Percentiles rank a stretch among this genome's conserved stretches.
Evolutionary conservation across 2,797 vertebrate species (phyloP).

Genomic region (Hoplostethus atlanticus): DNA sequence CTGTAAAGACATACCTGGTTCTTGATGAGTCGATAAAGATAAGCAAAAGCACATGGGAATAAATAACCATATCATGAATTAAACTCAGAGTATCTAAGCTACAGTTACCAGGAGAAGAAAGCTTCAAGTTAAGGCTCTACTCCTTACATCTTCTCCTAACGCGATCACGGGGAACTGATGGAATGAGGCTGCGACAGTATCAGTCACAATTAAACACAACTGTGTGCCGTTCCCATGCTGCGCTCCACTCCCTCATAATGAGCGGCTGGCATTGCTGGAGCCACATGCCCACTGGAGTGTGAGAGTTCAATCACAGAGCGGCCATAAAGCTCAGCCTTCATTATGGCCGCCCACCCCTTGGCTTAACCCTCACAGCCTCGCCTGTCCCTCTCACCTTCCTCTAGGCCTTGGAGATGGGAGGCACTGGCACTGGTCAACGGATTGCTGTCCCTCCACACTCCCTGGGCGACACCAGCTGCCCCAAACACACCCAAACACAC

Average conservation of each 20-base stretch:
- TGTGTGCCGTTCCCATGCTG: slow-evolving; percentile 47
- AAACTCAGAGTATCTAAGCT: background rate
- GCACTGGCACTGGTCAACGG: slow-evolving; percentile 41
- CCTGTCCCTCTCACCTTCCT: slow-evolving; percentile 35
- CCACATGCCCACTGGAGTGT: slow-evolving; percentile 47
- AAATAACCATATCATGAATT: slow-evolving; percentile 12
- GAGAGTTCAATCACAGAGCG: slow-evolving; percentile 60
- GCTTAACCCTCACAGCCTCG: slow-evolving; percentile 33
- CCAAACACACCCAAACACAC: slow-evolving; percentile 12
- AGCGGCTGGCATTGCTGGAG: slow-evolving; percentile 47
- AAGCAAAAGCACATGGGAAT: slow-evolving; percentile 11
- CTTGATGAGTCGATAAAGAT: slow-evolving; percentile 52
- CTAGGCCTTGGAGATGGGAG: slow-evolving; percentile 6
- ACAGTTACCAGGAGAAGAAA: slow-evolving; percentile 7
- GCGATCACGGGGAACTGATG: slow-evolving; percentile 43
- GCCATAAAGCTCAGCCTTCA: slow-evolving; percentile 66
- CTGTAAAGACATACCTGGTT: slow-evolving; percentile 28
- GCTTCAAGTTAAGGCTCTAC: slow-evolving; percentile 5
- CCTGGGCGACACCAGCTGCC: slow-evolving; percentile 66
- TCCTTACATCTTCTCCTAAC: slow-evolving; percentile 14
- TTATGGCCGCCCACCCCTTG: slow-evolving; percentile 40
- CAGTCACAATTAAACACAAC: slow-evolving; percentile 73
- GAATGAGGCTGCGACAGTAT: slow-evolving; percentile 47
- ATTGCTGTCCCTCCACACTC: slow-evolving; percentile 57
- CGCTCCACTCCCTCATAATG: slow-evolving; percentile 54